Evolutionary conservation across 2,797 vertebrate genomes (phyloP).

Genomic region (Helostoma temminkii): DNA sequence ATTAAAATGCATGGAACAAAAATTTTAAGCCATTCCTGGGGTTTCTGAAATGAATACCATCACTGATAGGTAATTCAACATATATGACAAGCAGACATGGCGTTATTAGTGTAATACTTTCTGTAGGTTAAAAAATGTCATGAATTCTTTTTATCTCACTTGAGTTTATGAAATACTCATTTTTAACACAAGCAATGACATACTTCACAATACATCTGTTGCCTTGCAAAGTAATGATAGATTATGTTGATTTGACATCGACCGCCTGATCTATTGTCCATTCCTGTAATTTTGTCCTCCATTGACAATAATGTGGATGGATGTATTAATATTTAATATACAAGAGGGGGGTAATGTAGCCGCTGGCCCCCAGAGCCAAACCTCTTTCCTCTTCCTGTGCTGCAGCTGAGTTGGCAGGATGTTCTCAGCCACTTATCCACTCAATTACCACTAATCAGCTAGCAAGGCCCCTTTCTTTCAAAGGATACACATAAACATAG

Average conservation of each 20-base stretch:
- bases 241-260: conserved; percentile 27
- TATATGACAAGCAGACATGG: background rate
- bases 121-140: background rate
- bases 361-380: conserved; percentile 41
- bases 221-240: background rate
- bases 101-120: conserved; percentile 12
- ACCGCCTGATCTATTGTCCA: conserved; percentile 20
- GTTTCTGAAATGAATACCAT: conserved; percentile 14
- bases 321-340: conserved; percentile 75
- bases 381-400: conserved; percentile 57
- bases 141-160: background rate
- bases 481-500: conserved; percentile 11
- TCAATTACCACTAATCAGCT: conserved; percentile 56
- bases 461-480: conserved; percentile 9
- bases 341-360: conserved; percentile 54
- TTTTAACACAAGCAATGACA: background rate
- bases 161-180: conserved; percentile 6
- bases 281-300: conserved; percentile 51
- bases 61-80: conserved; percentile 10
- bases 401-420: conserved; percentile 69
- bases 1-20: conserved; percentile 22
- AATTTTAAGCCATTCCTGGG: background rate
- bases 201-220: background rate
- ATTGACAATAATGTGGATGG: conserved; percentile 56
- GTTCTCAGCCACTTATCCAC: conserved; percentile 60